Conservation (phyloP, 2,113 vertebrate genomes). For the Limnothrissa miodon region DNA sequence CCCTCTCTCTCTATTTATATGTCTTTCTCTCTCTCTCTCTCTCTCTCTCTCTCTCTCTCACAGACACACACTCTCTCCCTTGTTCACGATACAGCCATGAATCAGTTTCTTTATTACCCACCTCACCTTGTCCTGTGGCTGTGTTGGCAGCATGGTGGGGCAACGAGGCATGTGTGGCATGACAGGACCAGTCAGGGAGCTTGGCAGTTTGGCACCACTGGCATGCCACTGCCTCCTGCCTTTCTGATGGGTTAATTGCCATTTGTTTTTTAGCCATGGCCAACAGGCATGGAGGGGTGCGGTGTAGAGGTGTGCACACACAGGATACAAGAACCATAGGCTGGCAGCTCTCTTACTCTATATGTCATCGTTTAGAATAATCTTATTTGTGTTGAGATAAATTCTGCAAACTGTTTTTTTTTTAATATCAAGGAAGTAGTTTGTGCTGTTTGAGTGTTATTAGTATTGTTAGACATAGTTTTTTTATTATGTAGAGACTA, state of each 20-base stretch:
- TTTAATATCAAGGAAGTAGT: neutral
- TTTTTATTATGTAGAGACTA: too few species aligned
- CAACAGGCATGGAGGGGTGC: neutral
- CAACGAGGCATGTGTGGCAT: neutral
- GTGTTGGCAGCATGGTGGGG: neutral
- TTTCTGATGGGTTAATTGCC: neutral
- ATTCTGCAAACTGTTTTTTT: neutral
- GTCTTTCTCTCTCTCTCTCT: too few species aligned
- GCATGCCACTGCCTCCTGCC: neutral
- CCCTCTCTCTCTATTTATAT: too few species aligned
- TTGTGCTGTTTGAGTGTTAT: too few species aligned
- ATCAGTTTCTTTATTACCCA: neutral
- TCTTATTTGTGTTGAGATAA: neutral
- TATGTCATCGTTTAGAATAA: neutral
- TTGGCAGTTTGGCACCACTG: neutral
- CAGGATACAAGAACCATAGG: neutral
- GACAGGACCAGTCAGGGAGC: neutral
- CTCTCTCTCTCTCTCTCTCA: neutral
- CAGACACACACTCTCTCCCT: too few species aligned
- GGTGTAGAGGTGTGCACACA: neutral
- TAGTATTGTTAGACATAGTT: too few species aligned
- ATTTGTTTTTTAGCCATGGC: too few species aligned
- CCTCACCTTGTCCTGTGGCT: neutral
- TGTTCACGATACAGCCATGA: slow-evolving; percentile 16
- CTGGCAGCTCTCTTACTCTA: neutral